Percentiles rank a stretch among this genome's conserved stretches.
These are phyloP conservation scores for Heliconius himera DNA, from an alignment of 1,140 invertebrate species.

Conservation along the genomic window DNA sequence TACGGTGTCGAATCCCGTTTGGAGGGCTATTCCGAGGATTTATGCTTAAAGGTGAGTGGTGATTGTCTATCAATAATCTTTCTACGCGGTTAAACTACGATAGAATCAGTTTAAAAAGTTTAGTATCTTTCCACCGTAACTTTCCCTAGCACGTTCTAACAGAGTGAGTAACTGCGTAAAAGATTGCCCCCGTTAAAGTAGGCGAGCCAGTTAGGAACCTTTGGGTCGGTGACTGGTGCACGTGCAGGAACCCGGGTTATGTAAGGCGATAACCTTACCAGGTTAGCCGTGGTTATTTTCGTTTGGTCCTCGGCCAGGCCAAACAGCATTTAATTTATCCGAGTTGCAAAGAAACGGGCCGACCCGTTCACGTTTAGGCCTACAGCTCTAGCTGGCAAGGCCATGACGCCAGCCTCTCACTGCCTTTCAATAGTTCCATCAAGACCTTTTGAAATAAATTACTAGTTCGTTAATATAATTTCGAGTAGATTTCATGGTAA, in stretches of 20 bases:
- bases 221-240: slow-evolving; percentile 36
- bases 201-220: slow-evolving; percentile 24
- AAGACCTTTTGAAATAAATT: not conserved
- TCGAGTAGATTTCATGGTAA: not conserved
- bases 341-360: not conserved
- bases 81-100: not conserved
- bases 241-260: slow-evolving; percentile 45
- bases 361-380: slow-evolving; percentile 10
- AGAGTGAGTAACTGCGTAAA: slow-evolving; percentile 62
- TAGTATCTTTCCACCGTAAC: slow-evolving; percentile 17
- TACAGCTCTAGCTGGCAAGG: slow-evolving; percentile 14
- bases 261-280: slow-evolving; percentile 55
- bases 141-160: slow-evolving; percentile 24
- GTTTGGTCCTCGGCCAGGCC: slow-evolving; percentile 27
- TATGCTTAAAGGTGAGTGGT: slow-evolving; percentile 68
- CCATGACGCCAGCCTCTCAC: slow-evolving; percentile 19
- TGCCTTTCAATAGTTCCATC: slow-evolving; percentile 10
- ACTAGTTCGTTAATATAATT: not conserved
- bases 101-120: slow-evolving; percentile 17
- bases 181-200: slow-evolving; percentile 26
- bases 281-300: slow-evolving; percentile 47
- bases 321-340: not conserved
- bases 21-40: slow-evolving; percentile 57
- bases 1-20: slow-evolving; percentile 68
- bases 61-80: not conserved